Conservation (phyloP, 2,888 invertebrate genomes). For the Microplitis deprimator region DNA sequence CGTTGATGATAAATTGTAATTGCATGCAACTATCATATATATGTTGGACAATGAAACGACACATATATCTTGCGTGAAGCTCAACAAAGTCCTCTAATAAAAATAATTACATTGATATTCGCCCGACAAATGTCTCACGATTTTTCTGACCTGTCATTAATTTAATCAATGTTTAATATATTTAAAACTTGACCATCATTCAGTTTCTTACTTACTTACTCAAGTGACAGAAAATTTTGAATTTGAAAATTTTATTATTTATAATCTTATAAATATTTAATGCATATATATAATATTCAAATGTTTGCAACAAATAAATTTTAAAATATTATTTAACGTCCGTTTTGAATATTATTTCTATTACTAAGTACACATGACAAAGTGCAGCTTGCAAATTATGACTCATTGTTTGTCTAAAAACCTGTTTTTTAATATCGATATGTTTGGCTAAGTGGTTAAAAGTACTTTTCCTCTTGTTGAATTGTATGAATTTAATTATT, state of each 20-base stretch:
- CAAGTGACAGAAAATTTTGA: no score
- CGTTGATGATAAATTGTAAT: neutral
- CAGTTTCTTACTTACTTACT: neutral
- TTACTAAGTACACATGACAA: neutral
- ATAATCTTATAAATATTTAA: no score
- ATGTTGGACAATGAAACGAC: neutral
- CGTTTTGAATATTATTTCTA: neutral
- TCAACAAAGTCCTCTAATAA: neutral
- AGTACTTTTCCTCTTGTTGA: neutral
- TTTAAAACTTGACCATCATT: neutral
- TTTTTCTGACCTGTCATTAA: neutral
- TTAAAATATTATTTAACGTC: neutral
- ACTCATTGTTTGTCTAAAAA: neutral
- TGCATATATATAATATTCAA: neutral
- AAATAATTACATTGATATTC: slow-evolving; percentile 4
- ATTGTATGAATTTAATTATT: neutral
- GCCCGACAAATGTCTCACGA: neutral
- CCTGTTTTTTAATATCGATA: neutral
- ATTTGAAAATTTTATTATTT: no score
- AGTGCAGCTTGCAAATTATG: neutral
- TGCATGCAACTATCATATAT: neutral
- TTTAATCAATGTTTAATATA: neutral
- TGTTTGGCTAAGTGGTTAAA: neutral
- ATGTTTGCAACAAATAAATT: neutral
- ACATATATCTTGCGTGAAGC: neutral